Percentiles rank a stretch among this genome's conserved stretches.
Conservation (phyloP, 2,888 invertebrate species). For the Argyresthia albistria region DNA sequence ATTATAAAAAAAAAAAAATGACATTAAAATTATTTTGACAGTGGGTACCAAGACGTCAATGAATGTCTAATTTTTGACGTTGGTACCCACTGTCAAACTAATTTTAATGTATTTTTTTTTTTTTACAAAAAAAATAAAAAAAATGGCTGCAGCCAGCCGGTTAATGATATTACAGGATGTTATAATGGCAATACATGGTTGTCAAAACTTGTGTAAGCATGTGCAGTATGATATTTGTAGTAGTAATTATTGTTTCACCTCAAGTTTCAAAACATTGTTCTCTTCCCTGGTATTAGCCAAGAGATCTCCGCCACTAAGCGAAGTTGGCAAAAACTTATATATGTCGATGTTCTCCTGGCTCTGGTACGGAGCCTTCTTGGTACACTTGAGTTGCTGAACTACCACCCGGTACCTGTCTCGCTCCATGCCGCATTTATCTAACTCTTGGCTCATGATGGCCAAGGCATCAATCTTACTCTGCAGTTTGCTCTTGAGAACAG, state of each 20-base stretch:
- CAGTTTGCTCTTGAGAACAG: constrained; percentile 78
- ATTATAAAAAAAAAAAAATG: too few species aligned
- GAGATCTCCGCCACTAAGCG: constrained; percentile 67
- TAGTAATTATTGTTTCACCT: constrained; percentile 31
- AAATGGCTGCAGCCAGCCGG: too few species aligned
- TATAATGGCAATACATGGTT: too few species aligned
- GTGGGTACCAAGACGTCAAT: too few species aligned
- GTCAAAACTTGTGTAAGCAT: too few species aligned
- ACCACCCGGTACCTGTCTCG: constrained; percentile 85
- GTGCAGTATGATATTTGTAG: too few species aligned
- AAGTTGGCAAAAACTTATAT: constrained; percentile 38
- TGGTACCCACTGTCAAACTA: too few species aligned
- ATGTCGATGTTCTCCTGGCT: constrained; percentile 27
- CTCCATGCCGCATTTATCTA: constrained; percentile 84
- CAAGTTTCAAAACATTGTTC: constrained; percentile 69
- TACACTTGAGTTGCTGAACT: constrained; percentile 82
- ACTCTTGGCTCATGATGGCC: constrained; percentile 81
- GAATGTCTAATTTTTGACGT: too few species aligned
- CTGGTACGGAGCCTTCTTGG: constrained; percentile 27
- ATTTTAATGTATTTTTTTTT: too few species aligned
- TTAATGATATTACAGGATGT: too few species aligned
- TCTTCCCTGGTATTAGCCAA: constrained; percentile 72
- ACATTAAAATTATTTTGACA: too few species aligned
- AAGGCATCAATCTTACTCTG: constrained; percentile 88
- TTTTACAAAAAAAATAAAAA: too few species aligned